Evolutionary conservation across 2,797 vertebrate species (phyloP).

Genomic region (Phoeniculus purpureus): DNA sequence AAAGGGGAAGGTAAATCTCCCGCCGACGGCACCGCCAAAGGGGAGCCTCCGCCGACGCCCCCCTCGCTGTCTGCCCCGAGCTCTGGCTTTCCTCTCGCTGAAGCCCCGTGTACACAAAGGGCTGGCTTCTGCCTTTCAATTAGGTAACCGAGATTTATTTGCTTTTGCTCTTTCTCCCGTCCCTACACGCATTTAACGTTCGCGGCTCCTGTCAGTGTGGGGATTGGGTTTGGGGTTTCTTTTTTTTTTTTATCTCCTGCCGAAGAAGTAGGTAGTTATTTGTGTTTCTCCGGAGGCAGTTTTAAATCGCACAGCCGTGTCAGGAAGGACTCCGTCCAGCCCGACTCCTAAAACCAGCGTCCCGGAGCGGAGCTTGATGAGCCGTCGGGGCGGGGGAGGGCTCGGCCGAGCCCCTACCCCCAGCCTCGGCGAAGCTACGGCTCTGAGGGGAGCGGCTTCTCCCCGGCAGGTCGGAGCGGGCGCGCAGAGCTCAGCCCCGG

Average conservation of each 20-base stretch:
- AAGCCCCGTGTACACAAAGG: constrained; percentile 55
- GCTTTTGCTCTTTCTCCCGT: constrained; percentile 52
- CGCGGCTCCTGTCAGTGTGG: constrained; percentile 12
- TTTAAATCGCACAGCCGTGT: constrained; percentile 45
- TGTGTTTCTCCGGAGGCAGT: constrained; percentile 51
- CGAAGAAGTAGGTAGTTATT: constrained; percentile 46
- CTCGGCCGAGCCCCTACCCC: too few relatives aligned
- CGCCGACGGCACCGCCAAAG: background rate
- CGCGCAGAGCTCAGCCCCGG: background rate
- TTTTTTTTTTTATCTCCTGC: background rate
- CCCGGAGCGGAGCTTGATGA: background rate
- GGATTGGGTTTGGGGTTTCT: background rate
- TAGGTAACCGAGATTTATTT: constrained; percentile 63
- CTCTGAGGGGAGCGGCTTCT: background rate
- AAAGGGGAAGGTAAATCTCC: background rate
- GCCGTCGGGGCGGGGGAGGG: background rate
- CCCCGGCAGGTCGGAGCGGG: background rate
- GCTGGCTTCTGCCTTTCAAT: constrained; percentile 61
- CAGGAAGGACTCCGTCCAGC: background rate
- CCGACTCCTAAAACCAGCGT: background rate
- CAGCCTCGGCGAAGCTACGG: background rate
- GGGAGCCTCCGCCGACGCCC: background rate
- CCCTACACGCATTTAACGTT: constrained; percentile 3
- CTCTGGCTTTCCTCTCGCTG: constrained; percentile 52
- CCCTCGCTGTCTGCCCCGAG: background rate